These are phyloP conservation scores for Drosophila dives DNA, from an alignment of 2,888 invertebrate species.

Conservation along the genomic window DNA sequence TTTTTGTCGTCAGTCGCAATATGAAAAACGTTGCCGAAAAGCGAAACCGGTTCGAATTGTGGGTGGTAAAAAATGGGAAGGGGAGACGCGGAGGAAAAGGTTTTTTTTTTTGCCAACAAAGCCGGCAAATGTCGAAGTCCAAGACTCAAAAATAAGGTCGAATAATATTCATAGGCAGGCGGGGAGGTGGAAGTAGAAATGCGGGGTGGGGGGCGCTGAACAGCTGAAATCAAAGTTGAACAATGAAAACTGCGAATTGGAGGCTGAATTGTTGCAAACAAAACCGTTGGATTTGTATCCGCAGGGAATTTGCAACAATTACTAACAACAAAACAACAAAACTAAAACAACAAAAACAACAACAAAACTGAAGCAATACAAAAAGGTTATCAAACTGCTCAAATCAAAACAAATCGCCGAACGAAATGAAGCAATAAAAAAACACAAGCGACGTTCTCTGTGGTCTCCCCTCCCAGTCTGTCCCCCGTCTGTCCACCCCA, in stretches of 20 bases:
- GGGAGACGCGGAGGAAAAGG: neutral
- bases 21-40: constrained; percentile 41
- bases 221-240: constrained; percentile 57
- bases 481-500: constrained; percentile 3
- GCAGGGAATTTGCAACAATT: constrained; percentile 76
- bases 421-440: constrained; percentile 76
- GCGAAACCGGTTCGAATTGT: constrained; percentile 46
- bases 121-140: constrained; percentile 62
- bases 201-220: constrained; percentile 20
- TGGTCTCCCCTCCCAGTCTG: constrained; percentile 14
- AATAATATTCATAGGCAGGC: constrained; percentile 1
- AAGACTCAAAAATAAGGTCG: constrained; percentile 62
- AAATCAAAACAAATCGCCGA: constrained; percentile 76
- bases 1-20: constrained; percentile 1
- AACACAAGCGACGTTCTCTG: constrained; percentile 52
- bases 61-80: neutral
- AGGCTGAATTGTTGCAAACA: constrained; percentile 55
- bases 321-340: constrained; percentile 62
- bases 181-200: neutral
- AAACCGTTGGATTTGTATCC: constrained; percentile 57
- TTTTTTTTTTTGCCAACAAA: constrained; percentile 11
- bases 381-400: constrained; percentile 74
- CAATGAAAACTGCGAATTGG: constrained; percentile 53
- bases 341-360: constrained; percentile 32
- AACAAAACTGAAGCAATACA: constrained; percentile 47